These are phyloP conservation scores for Chunga burmeisteri DNA, from an alignment of 2,113 vertebrate genomes.

Conservation along the genomic window DNA sequence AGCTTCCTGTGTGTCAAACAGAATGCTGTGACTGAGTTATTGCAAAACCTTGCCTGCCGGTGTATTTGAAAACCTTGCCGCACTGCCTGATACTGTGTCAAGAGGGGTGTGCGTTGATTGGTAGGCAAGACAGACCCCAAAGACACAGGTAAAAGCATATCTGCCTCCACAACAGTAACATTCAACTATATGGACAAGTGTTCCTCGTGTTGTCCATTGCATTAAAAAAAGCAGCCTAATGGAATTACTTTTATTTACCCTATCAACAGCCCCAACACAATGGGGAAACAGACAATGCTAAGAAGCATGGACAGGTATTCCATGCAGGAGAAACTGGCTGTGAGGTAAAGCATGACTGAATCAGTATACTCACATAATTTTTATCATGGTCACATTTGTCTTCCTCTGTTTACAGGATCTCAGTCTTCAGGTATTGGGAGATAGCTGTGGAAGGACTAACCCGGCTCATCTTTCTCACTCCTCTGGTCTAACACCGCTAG, in stretches of 20 bases:
- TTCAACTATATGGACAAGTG: not conserved
- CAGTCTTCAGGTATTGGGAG: rapidly evolving
- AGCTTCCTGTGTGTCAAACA: not conserved
- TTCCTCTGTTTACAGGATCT: not conserved
- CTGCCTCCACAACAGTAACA: not conserved
- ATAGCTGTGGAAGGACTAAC: not conserved
- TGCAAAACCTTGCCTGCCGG: not conserved
- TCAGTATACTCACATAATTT: not conserved
- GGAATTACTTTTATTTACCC: not conserved
- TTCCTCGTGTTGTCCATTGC: not conserved
- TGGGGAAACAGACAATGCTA: not conserved
- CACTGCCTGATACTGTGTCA: not conserved
- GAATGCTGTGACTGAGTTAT: not conserved
- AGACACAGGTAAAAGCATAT: not conserved
- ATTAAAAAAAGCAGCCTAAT: not conserved
- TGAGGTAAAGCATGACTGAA: not conserved
- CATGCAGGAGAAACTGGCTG: not conserved
- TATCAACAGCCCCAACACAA: not conserved
- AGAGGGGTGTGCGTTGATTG: not conserved
- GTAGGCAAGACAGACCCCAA: not conserved
- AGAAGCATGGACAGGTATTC: not conserved
- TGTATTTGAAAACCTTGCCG: not conserved
- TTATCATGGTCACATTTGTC: not conserved
- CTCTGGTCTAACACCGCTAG: not conserved
- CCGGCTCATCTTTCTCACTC: not conserved